Percentiles rank a stretch among this genome's conserved stretches.
These are phyloP conservation scores for Rotaria sp. DNA, from an alignment of 2,888 invertebrate species.

Conservation along the genomic window DNA sequence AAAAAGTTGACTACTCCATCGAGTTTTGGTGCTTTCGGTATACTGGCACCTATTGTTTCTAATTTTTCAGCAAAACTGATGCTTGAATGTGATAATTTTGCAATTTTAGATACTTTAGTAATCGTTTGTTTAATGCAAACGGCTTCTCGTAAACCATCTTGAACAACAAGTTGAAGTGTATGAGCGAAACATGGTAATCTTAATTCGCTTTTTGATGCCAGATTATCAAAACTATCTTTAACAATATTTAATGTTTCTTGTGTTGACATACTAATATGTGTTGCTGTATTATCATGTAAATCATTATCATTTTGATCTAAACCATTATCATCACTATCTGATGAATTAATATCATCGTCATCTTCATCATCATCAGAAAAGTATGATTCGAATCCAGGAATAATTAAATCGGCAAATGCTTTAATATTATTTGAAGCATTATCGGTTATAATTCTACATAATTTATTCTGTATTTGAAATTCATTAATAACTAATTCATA, in stretches of 20 bases:
- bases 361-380: neutral
- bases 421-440: neutral
- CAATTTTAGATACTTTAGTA: neutral
- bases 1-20: neutral
- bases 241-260: neutral
- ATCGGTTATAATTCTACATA: neutral
- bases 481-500: too few relatives aligned
- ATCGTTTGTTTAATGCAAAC: neutral
- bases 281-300: neutral
- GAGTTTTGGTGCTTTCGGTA: neutral
- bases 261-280: neutral
- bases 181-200: constrained; percentile 33
- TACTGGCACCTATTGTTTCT: neutral
- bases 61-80: neutral
- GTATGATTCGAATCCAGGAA: neutral
- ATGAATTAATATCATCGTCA: neutral
- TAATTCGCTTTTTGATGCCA: neutral
- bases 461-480: neutral
- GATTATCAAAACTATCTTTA: neutral
- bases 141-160: constrained; percentile 19
- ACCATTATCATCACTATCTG: neutral
- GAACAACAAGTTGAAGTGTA: constrained; percentile 31
- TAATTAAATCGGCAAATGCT: neutral
- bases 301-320: neutral
- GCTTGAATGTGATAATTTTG: neutral